Evolutionary conservation across 2,797 vertebrate species (phyloP), one percentile per base, ranked within the genome.

Genomic region (Sebastes itinus): DNA sequence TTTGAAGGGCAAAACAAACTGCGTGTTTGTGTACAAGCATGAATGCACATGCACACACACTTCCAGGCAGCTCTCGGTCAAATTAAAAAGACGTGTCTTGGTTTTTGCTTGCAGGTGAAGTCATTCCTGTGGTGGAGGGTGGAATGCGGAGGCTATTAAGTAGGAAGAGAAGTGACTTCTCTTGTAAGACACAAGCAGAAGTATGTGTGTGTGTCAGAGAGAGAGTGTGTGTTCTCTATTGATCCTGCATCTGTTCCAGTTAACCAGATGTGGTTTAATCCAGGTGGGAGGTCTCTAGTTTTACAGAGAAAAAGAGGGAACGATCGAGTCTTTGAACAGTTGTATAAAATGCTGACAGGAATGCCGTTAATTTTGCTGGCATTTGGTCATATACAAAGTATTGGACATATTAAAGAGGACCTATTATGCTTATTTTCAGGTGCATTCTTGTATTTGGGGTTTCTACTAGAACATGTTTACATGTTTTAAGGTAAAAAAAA

Each of bases 81-180:
- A 76, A 82, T 88, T 75, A 75, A 58, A 30, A 76, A 61, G 75
- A 81, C 71, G 78, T 79, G 78, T 83, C 58, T 80, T 52, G 67
- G 69, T 88, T 81, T 83, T 83, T 18, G 64, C 77, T 86, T 9
- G 25, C 75, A 91, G 86, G 78, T 89, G 59, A 89, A 92, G 32
- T 86, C 87, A 91, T 93, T 91, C 91, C 88, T 89, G 91, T 46
- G 91, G 91, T 59, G 14, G 35, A 77, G 46, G 25, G 55, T 77
- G 90, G 87, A 92, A 90, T 90, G 82, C 6, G 2, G 60, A 81
- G 32, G 62, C 55, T 72, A 72, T 79, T 82, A 83, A 78, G 42
- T 18, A 33, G 62, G 59, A 46, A 73, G 46, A 79, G 22, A 76
- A 25, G 22, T 16, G 52, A 75, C 46, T 56, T 61, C 35, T 61